phyloP scores from a whole-genome alignment of 2,888 invertebrate genomes.

The Limnephilus rhombicus region DNA sequence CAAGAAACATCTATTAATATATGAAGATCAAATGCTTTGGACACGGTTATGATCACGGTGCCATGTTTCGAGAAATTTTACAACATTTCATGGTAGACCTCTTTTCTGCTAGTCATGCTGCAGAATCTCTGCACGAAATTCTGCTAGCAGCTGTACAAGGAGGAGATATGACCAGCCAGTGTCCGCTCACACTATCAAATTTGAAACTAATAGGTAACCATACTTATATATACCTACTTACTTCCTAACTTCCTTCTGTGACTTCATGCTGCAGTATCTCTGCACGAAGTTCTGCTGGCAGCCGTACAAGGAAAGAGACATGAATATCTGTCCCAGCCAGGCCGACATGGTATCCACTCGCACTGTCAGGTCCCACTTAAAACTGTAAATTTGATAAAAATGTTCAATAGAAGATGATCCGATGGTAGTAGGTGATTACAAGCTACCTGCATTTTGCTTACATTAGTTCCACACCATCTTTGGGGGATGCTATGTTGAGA shows the following conservation, averaged over 20 bases:
- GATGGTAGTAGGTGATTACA: not conserved
- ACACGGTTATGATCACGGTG: no score
- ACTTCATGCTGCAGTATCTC: conserved; percentile 88
- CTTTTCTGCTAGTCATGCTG: conserved; percentile 76
- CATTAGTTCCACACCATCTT: no score
- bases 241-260: conserved; percentile 82
- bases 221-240: conserved; percentile 71
- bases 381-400: conserved; percentile 75
- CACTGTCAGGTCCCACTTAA: conserved; percentile 83
- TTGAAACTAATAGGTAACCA: conserved; percentile 68
- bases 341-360: conserved; percentile 90
- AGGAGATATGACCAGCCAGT: conserved; percentile 93
- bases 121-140: conserved; percentile 93
- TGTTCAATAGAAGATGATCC: not conserved
- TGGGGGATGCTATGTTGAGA: no score
- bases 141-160: conserved; percentile 93
- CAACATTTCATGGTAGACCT: no score
- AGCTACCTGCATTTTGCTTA: no score
- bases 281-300: conserved; percentile 94
- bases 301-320: conserved; percentile 91
- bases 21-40: no score
- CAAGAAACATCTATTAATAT: no score
- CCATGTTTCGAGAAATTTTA: no score
- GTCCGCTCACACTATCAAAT: conserved; percentile 85
- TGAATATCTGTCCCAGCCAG: conserved; percentile 88